Base-by-base conservation (phyloP, 2,888 invertebrate genomes). In the Drosophila flavopinicola region DNA sequence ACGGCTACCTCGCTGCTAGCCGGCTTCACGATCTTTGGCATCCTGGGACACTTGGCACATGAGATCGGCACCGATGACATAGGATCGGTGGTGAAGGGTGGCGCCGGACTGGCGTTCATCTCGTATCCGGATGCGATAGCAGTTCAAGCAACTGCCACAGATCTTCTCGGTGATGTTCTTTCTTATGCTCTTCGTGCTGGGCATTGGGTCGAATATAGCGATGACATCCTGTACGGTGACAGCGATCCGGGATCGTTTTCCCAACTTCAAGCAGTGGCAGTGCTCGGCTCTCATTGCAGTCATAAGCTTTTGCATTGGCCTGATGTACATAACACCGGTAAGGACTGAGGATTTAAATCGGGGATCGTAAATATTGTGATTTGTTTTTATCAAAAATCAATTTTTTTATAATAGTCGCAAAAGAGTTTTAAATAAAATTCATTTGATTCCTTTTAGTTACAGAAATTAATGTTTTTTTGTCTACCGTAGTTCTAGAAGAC, bases 261-360 rank as follows among this genome's bases (percentile, higher is more conserved):
- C 92, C 5, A 77, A 88, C 15, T 72, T 91, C 2, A 89, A 89
- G 39, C 89, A 91, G 35, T 94, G 93, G 93, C 91, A 92, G 44
- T 92, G 94, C 29, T 93, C 94, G 0, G 76, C 92, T 0, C 78
- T 74, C 0, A 90, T 93, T 9, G 92, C 92, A 2, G 38, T 91
- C 0, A 37, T 91, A 2, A 93, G 94, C 17, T 94, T 94, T 74
- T 37, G 91, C 2, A 85, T 93, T 39, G 94, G 94, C 1, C 88
- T 94, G 0, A 89, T 94, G 11, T 95, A 94, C 76, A 90, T 94
- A 1, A 95, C 94, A 6, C 94, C 94, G 77, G 94, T 94, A 91
- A 91, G 92, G 0, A 15, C 10, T 20, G 1, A 11, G 1, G 10
- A 4, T 6, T 1, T 1, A 13, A 10, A 10, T 6, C 10, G 5